phyloP scores from a whole-genome alignment of 2,113 vertebrate species.

The Phoenicopterus ruber region DNA sequence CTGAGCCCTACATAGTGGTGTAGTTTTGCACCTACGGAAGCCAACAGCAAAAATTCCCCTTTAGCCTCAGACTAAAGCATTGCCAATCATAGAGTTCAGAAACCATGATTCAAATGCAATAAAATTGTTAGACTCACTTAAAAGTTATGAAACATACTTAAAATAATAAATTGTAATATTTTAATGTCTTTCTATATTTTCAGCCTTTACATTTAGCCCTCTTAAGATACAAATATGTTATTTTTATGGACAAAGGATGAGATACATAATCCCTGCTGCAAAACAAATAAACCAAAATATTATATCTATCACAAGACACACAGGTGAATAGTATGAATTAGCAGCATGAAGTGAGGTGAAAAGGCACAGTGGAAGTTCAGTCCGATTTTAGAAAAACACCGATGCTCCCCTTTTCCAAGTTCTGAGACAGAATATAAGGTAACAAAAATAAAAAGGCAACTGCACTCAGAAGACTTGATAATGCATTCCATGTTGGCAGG shows the following conservation, averaged over 20 bases:
- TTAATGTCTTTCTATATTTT: background rate
- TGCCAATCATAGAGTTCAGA: background rate
- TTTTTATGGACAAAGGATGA: background rate
- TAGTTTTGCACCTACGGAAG: background rate
- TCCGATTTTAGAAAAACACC: background rate
- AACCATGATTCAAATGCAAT: background rate
- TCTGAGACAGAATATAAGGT: background rate
- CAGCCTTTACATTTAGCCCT: background rate
- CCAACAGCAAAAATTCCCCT: background rate
- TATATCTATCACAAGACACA: background rate
- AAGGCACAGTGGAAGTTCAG: background rate
- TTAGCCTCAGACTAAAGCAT: background rate
- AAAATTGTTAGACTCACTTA: background rate
- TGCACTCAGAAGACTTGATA: background rate
- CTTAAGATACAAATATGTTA: background rate
- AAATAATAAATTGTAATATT: background rate
- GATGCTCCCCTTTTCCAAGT: background rate
- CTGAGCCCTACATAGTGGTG: background rate
- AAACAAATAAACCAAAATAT: background rate
- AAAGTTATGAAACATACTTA: background rate
- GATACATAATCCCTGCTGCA: background rate
- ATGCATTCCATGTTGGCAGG: background rate
- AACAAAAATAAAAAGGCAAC: background rate
- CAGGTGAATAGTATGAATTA: background rate
- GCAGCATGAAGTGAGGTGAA: background rate